Conservation (phyloP, 2,113 vertebrate genomes). For the Melanostigma gelatinosum region DNA sequence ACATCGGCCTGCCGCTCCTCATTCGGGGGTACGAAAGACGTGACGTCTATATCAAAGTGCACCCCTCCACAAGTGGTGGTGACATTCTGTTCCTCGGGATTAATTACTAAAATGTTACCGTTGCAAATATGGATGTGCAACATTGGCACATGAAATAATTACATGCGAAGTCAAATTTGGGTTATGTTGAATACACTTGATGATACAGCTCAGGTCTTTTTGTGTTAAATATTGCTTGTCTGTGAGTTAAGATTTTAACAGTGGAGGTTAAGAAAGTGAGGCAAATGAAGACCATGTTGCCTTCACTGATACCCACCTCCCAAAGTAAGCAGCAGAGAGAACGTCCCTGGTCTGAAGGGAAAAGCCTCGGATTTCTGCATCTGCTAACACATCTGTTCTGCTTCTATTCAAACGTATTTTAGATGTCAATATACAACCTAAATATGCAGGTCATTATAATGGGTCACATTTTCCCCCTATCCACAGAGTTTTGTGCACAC, state of each 20-base stretch:
- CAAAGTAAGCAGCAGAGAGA: constrained; percentile 81
- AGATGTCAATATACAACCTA: neutral
- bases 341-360: constrained; percentile 62
- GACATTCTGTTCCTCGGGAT: neutral
- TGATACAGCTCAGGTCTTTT: neutral
- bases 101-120: neutral
- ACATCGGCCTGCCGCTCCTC: constrained; percentile 78
- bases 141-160: neutral
- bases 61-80: neutral
- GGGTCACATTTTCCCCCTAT: constrained; percentile 30
- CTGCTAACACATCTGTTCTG: constrained; percentile 73
- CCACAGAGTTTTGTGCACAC: constrained; percentile 96
- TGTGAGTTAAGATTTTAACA: neutral
- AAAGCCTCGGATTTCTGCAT: constrained; percentile 70
- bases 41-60: neutral
- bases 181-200: neutral
- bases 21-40: constrained; percentile 78
- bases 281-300: constrained; percentile 75
- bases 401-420: neutral
- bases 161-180: neutral
- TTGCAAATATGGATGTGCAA: neutral
- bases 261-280: constrained; percentile 82
- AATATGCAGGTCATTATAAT: neutral
- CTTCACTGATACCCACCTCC: constrained; percentile 83
- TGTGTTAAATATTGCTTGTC: neutral